Base-by-base conservation (phyloP, 1,140 invertebrate genomes). In the Drosophila erecta region DNA sequence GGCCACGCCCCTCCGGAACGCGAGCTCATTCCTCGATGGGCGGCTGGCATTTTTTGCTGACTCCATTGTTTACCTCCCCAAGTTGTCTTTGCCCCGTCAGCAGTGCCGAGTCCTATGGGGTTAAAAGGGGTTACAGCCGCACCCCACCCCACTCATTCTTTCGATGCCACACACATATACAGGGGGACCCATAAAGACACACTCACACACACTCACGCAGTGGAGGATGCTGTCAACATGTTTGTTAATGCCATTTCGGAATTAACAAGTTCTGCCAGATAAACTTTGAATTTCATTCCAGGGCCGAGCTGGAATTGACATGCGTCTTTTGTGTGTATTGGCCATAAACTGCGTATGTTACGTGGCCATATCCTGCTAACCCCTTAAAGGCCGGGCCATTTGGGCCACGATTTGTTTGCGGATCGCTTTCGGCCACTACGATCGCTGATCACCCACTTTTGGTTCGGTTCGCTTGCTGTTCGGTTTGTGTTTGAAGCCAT, bases 271-370 rank as follows among this genome's bases (percentile, higher is more conserved):
- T 89, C 64, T 89, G 71, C 55, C 76, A 89, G 80, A 89, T 89
- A 89, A 89, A 90, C 85, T 90, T 89, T 89, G 76, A 65, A 89
- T 89, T 89, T 89, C 66, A 89, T 89, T 89, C 76, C 72, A 59
- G 65, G 38, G 59, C 49, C 49, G 49, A 57, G 55, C 64, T 66
- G 38, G 54, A 50, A 50, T 53, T 54, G 53, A 47, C 64, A 60
- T 55, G 56, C 66, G 61, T 74, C 41, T 30, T 35, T 37, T 61
- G 46, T 53, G 38, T 38, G 24, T 38, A 75, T 72, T 72, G 47
- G 55, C 38, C 46, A 55, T 76, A 76, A 76, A 75, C 43, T 70
- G 66, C 43, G 66, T 44, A 70, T 56, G 65, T 70, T 71, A 70
- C 65, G 44, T 70, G 43, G 50, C 35, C 51, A 27, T 57, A 49